Conservation (phyloP, 2,797 vertebrate species). For the Pelochelys cantorii region DNA sequence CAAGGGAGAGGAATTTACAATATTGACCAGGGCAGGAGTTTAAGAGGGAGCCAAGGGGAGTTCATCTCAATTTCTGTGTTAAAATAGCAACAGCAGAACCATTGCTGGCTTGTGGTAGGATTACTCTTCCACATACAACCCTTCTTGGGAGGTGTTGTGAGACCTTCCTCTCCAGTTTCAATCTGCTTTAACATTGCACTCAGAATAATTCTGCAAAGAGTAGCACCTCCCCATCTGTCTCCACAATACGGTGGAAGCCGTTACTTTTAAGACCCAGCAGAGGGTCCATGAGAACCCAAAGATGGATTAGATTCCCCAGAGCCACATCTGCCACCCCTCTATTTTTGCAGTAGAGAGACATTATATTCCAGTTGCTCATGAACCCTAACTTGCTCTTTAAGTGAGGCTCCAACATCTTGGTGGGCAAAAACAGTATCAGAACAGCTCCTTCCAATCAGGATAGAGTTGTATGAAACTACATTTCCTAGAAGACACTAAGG, state of each 20-base stretch:
- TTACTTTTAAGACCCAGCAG: neutral
- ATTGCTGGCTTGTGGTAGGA: neutral
- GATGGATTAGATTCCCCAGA: rapidly evolving
- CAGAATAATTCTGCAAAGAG: neutral
- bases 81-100: neutral
- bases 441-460: neutral
- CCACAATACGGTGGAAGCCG: neutral
- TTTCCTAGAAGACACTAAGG: neutral
- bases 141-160: neutral
- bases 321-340: neutral
- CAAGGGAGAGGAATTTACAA: neutral
- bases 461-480: neutral
- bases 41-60: neutral
- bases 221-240: neutral
- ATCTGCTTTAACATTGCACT: neutral
- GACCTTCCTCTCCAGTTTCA: neutral
- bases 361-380: neutral
- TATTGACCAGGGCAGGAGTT: neutral
- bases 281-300: neutral
- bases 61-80: neutral
- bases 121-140: neutral
- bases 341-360: neutral
- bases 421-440: neutral
- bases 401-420: neutral
- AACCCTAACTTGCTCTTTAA: neutral